phyloP scores from a whole-genome alignment of 2,113 vertebrate genomes.

The Euleptes europaea region DNA sequence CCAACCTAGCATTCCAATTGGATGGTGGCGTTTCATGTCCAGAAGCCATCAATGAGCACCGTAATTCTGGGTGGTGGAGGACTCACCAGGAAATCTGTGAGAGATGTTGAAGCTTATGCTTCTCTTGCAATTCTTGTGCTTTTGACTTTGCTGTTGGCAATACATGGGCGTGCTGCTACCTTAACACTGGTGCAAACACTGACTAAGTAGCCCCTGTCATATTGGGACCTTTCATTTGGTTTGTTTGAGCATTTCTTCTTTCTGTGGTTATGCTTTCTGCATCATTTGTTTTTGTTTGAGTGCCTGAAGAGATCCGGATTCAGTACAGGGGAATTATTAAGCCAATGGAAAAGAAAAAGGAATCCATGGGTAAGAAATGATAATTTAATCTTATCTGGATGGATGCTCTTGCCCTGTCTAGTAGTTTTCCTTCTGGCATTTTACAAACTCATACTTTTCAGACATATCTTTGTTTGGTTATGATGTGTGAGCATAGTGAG shows the following conservation, averaged over 20 bases:
- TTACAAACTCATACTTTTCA: neutral
- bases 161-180: neutral
- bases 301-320: neutral
- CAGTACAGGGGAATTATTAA: neutral
- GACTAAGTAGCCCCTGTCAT: neutral
- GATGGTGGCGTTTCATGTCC: neutral
- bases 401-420: neutral
- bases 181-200: neutral
- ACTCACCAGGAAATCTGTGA: neutral
- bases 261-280: neutral
- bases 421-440: neutral
- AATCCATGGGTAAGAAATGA: neutral
- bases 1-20: no score
- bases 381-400: neutral
- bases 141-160: neutral
- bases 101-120: neutral
- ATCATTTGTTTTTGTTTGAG: neutral
- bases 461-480: neutral
- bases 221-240: neutral
- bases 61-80: neutral
- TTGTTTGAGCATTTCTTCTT: neutral
- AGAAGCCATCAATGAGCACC: neutral
- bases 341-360: neutral
- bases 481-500: neutral
- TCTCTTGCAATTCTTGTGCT: neutral